phyloP scores from a whole-genome alignment of 1,140 invertebrate species.

The Lordiphosa clarofinis region DNA sequence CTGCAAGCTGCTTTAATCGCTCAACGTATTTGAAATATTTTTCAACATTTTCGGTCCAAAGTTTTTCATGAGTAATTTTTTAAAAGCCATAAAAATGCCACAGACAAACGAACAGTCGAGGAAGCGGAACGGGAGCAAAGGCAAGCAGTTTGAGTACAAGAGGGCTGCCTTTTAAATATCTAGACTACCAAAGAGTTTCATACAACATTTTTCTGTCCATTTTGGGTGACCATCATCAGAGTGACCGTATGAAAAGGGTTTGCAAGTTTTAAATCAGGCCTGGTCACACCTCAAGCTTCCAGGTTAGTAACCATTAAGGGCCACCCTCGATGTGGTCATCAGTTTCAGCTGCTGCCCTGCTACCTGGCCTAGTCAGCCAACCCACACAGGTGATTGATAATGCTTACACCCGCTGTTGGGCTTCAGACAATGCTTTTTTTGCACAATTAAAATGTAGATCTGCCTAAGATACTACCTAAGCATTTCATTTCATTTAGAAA shows the following conservation, averaged over 20 bases:
- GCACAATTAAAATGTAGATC: conserved; percentile 41
- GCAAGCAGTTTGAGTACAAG: conserved; percentile 16
- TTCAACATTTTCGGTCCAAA: conserved; percentile 49
- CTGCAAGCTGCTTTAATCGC: conserved; percentile 60
- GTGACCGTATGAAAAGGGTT: no score
- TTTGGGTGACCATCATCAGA: no score
- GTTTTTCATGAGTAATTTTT: conserved; percentile 64
- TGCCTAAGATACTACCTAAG: conserved; percentile 34
- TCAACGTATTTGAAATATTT: conserved; percentile 48
- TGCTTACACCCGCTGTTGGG: conserved; percentile 35
- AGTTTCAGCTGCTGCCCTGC: conserved; percentile 28
- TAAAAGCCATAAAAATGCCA: conserved; percentile 62
- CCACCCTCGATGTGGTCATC: conserved; percentile 16
- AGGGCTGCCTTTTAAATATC: conserved; percentile 10
- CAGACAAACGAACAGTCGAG: conserved; percentile 39
- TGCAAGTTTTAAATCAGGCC: no score
- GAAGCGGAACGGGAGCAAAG: conserved; percentile 19
- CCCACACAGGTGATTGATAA: conserved; percentile 70
- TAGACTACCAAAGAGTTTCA: no score
- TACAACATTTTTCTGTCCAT: no score
- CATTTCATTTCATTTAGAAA: conserved; percentile 2
- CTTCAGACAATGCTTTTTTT: conserved; percentile 44
- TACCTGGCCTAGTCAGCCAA: conserved; percentile 35
- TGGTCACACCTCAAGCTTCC: no score
- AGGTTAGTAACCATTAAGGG: no score